phyloP scores from a whole-genome alignment of 2,113 vertebrate species.

The Oryctolagus cuniculus region mOryCun1.1 NC_091432.1:187444001-187444500 shows the following conservation, averaged over 20 bases:
- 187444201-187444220: neutral
- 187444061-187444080: no score
- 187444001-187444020: no score
- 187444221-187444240: slow-evolving; percentile 1
- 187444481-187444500: neutral
- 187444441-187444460: neutral
- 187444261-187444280: neutral
- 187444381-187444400: slow-evolving; percentile 46
- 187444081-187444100: neutral
- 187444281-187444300: slow-evolving; percentile 8
- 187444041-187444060: no score
- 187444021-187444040: no score
- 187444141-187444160: neutral
- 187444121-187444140: neutral
- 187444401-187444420: slow-evolving; percentile 33
- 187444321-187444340: slow-evolving; percentile 23
- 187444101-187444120: neutral
- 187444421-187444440: slow-evolving; percentile 38
- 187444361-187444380: slow-evolving; percentile 22
- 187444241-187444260: neutral
- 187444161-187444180: neutral
- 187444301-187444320: slow-evolving; percentile 47
- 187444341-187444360: slow-evolving; percentile 48
- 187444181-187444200: slow-evolving; percentile 1
- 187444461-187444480: neutral